Conservation (phyloP, 37 sponge, comb jelly and placozoan species). For the Halisarca cf. caerulea region DNA sequence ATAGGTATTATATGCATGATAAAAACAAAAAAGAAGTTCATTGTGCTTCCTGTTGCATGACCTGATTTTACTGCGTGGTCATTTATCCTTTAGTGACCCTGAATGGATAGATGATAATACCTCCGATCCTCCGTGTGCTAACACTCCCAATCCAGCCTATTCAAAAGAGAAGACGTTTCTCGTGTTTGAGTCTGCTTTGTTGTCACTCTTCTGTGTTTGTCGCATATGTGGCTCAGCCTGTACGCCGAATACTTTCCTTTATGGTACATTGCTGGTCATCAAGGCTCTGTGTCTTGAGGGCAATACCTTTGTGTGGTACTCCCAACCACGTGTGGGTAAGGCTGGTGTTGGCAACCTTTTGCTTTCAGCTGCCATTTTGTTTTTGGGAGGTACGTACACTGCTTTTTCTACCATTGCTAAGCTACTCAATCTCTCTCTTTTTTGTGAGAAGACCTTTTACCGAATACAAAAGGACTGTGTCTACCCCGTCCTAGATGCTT, state of each 20-base stretch:
- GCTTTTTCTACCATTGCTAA: neutral
- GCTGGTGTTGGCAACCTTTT: conserved; percentile 22
- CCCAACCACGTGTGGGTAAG: conserved; percentile 11
- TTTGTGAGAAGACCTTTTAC: neutral
- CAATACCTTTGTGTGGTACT: conserved; percentile 6
- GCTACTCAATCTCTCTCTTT: neutral
- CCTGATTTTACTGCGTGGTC: too few relatives aligned
- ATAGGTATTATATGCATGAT: too few relatives aligned
- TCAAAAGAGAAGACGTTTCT: neutral
- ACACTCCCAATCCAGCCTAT: neutral
- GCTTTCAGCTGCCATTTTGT: neutral
- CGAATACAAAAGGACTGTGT: neutral
- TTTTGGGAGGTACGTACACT: neutral
- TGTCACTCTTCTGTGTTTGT: neutral
- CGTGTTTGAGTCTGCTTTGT: neutral
- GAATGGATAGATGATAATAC: too few relatives aligned
- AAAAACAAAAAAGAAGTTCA: too few relatives aligned
- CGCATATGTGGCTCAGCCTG: neutral
- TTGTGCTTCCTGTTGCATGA: too few relatives aligned
- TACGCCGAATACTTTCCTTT: neutral
- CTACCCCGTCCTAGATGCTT: neutral
- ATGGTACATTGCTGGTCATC: neutral
- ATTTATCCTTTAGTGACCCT: too few relatives aligned
- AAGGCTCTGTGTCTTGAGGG: conserved; percentile 2
- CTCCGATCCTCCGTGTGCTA: too few relatives aligned